These are phyloP conservation scores for Drosophila fulvimacula DNA, from an alignment of 2,888 invertebrate species.

Conservation along the genomic window DNA sequence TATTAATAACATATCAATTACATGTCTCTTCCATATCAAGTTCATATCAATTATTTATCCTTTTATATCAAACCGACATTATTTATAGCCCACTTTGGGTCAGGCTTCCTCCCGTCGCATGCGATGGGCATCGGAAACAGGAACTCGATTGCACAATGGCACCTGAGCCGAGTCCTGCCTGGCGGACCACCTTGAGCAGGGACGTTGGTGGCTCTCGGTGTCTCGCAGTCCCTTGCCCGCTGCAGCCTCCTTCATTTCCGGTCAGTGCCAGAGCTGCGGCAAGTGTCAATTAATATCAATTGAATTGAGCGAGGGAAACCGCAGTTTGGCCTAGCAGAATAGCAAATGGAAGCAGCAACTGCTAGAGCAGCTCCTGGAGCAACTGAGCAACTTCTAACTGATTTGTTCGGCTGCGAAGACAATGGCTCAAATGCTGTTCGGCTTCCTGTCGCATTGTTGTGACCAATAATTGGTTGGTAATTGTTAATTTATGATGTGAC, in stretches of 20 bases:
- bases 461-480: slow-evolving; percentile 70
- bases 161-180: background rate
- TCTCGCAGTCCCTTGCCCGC: background rate
- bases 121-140: slow-evolving; percentile 15
- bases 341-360: background rate
- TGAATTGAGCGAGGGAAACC: slow-evolving; percentile 10
- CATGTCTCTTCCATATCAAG: background rate
- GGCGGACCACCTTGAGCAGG: slow-evolving; percentile 22
- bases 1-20: background rate
- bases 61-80: background rate
- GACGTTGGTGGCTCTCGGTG: background rate
- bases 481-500: slow-evolving; percentile 70
- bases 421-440: slow-evolving; percentile 11
- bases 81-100: background rate
- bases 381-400: background rate
- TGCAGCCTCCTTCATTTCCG: slow-evolving; percentile 7
- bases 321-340: background rate
- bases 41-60: background rate
- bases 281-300: slow-evolving; percentile 13
- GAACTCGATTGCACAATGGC: slow-evolving; percentile 20
- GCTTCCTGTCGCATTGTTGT: slow-evolving; percentile 57
- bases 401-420: slow-evolving; percentile 6
- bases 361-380: background rate
- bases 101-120: background rate
- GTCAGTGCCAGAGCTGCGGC: slow-evolving; percentile 9